Conservation (phyloP, 2,888 invertebrate species). For the Metacarcinus magister region DNA sequence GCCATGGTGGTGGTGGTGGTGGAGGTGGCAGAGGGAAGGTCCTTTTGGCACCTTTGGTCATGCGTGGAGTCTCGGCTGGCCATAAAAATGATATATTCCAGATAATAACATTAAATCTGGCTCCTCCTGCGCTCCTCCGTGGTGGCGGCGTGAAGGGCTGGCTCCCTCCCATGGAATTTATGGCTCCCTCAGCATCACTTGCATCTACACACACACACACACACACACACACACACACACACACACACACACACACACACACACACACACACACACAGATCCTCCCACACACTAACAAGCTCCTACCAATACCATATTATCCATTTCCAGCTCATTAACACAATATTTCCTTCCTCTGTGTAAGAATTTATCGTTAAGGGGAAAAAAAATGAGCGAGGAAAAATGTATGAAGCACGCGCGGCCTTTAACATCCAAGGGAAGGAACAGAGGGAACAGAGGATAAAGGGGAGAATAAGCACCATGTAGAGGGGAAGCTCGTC, state of each 20-base stretch:
- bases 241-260: constrained; percentile 29
- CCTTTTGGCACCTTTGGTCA: constrained; percentile 41
- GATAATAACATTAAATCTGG: constrained; percentile 48
- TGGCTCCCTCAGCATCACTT: constrained; percentile 26
- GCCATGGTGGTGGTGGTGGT: neutral
- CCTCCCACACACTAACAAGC: neutral
- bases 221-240: constrained; percentile 7
- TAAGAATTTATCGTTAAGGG: neutral
- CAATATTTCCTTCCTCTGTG: neutral
- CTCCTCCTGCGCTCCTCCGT: neutral
- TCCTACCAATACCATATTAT: neutral
- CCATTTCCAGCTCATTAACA: neutral
- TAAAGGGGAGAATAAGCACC: constrained; percentile 20
- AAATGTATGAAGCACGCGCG: neutral
- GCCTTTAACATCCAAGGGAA: neutral
- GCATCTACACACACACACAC: neutral
- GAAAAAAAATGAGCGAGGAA: neutral
- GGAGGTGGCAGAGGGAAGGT: neutral
- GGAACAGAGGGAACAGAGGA: constrained; percentile 38
- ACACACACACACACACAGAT: constrained; percentile 7
- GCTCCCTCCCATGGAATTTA: neutral
- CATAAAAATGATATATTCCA: constrained; percentile 48
- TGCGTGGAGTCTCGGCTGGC: neutral
- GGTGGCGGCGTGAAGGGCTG: neutral
- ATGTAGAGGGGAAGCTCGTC: neutral